Evolutionary conservation across 64 coral and sea anemone species (phyloP), one percentile per base, ranked within the genome.

Genomic region (Orbicella faveolata): DNA sequence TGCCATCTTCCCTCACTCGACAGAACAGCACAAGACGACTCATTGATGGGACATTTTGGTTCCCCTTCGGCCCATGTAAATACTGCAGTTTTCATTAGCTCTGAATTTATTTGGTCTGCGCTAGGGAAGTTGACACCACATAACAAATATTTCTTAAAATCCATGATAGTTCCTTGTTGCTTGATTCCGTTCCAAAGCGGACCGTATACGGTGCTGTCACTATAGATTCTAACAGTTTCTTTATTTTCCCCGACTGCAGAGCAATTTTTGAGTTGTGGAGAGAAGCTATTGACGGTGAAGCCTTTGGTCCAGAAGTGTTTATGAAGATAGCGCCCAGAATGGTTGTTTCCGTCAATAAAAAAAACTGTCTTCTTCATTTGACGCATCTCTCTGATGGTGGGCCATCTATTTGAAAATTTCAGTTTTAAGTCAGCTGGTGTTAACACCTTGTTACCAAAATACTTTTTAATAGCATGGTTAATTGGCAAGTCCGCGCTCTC

Each of bases 1-100:
- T 94, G 57, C 92, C 92, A 94, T 67, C 87, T 80, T 51, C 83
- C n/a, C 34, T 94, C 92, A 9, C 30, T 25, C 12, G 87, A 94
- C 15, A 94, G 73, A 41, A 89, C 25, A 17, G 72, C 59, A 13
- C 92, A 94, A 0, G 92, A 77, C 34, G 23, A 25, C 57, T 94
- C 61, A 6, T 87, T 89, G 19, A 94, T 74, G 34, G 87, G 79
- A 36, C 89, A 41, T 19, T 54, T 63, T 7, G 92, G 92, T 76
- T 94, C 92, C 34, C 57, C 79, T 37, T 54, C 25, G 21, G 92
- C 92, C 92, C 92, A 94, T 3, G 92, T 89, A 18, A 94, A 94
- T 33, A 94, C 73, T 13, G 87, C 92, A 0, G 92, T 84, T 37
- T 73, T 36, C 55, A 94, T 75, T 13, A 94, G 62, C 30, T 86